These are phyloP conservation scores for Lithosia quadra DNA, from an alignment of 2,888 invertebrate genomes.

Conservation along the genomic window DNA sequence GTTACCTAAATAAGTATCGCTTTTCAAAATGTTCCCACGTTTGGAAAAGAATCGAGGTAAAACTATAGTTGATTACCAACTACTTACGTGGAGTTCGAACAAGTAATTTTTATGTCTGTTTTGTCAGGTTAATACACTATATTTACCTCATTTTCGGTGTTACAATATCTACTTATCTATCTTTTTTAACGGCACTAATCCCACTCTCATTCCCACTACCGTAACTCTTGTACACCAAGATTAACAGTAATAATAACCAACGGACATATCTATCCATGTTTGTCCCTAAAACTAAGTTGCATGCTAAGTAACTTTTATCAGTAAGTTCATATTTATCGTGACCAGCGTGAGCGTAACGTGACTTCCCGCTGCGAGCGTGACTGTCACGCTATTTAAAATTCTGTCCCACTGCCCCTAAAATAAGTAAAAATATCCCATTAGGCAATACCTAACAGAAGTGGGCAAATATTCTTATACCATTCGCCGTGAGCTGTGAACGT, in stretches of 20 bases:
- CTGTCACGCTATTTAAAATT: background rate
- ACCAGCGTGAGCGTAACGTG: background rate
- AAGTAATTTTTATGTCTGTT: background rate
- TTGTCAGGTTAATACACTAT: background rate
- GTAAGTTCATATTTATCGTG: background rate
- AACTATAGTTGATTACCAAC: background rate
- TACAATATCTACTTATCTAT: background rate
- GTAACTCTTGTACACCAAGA: too few relatives aligned
- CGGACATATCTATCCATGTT: background rate
- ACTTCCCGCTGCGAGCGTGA: background rate
- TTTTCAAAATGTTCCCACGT: slow-evolving; percentile 20
- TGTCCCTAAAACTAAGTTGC: background rate
- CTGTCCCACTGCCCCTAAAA: too few relatives aligned
- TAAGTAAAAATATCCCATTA: too few relatives aligned
- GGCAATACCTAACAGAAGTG: too few relatives aligned
- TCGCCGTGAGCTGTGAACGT: background rate
- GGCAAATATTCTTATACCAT: background rate
- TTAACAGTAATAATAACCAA: too few relatives aligned
- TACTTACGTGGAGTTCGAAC: background rate
- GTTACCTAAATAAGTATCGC: slow-evolving; percentile 12
- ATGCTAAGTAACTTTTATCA: background rate
- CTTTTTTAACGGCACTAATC: too few relatives aligned
- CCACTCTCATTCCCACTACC: too few relatives aligned
- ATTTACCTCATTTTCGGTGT: background rate
- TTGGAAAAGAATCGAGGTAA: slow-evolving; percentile 6